Conservation (phyloP, 2,888 invertebrate genomes). For the Tanypteryx hageni region DNA sequence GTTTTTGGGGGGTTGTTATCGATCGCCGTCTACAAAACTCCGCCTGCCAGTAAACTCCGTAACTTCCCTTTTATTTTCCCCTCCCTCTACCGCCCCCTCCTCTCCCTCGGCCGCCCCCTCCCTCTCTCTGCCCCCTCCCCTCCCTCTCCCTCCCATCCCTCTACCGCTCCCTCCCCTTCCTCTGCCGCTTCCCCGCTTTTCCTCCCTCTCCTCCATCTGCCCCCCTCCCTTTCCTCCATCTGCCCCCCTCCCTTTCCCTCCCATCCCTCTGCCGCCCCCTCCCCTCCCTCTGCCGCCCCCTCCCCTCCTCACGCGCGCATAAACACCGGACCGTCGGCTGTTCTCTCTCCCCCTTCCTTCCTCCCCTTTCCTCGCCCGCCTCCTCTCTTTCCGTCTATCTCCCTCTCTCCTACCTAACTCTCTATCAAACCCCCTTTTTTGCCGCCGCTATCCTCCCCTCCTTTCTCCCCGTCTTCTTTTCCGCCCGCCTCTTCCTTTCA, state of each 20-base stretch:
- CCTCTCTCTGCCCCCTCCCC: not conserved
- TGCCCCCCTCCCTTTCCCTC: not conserved
- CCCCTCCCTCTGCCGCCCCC: not conserved
- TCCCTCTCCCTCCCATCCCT: not conserved
- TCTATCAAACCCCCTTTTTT: not conserved
- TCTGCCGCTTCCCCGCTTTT: not conserved
- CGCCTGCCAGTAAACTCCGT: not conserved
- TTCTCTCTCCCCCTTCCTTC: not conserved
- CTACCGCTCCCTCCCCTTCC: not conserved
- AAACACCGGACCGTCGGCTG: not conserved
- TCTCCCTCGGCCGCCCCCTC: not conserved
- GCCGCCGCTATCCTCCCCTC: not conserved
- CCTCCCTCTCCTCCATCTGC: not conserved
- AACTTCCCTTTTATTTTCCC: not conserved
- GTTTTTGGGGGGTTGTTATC: conserved; percentile 19
- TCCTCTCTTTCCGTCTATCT: not conserved
- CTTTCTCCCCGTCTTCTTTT: not conserved
- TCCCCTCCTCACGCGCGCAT: not conserved
- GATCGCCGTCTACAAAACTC: not conserved
- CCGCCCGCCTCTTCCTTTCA: no score
- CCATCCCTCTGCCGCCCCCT: not conserved
- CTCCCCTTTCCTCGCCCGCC: not conserved
- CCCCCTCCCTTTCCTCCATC: not conserved
- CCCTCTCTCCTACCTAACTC: not conserved
- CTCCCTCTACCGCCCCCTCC: not conserved